phyloP scores from a whole-genome alignment of 2,797 vertebrate genomes.

The Sus cebifrons region DNA sequence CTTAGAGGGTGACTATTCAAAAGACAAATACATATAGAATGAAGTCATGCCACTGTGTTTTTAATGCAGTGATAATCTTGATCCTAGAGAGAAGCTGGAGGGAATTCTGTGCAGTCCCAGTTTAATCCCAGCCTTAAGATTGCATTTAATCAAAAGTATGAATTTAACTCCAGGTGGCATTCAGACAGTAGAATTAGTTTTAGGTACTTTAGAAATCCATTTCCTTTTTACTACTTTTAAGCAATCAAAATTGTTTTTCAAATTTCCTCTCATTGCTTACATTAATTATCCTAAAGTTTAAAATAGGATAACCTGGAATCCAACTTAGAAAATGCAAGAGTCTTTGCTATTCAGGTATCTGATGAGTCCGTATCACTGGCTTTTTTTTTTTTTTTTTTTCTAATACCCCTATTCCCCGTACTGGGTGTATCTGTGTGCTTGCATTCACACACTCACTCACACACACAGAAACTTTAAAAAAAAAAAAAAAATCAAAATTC shows the following conservation, averaged over 20 bases:
- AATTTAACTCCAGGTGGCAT: slow-evolving; percentile 68
- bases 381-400: slow-evolving; percentile 8
- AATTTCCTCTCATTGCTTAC: slow-evolving; percentile 66
- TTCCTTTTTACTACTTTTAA: slow-evolving; percentile 76
- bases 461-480: no score
- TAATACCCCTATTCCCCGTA: neutral
- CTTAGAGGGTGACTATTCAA: slow-evolving; percentile 71
- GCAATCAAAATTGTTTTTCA: slow-evolving; percentile 70
- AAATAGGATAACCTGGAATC: slow-evolving; percentile 53
- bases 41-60: slow-evolving; percentile 71
- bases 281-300: slow-evolving; percentile 57
- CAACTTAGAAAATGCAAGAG: slow-evolving; percentile 24
- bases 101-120: slow-evolving; percentile 47
- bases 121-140: slow-evolving; percentile 47
- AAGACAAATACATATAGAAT: slow-evolving; percentile 59
- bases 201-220: slow-evolving; percentile 65
- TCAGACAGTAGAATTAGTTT: slow-evolving; percentile 65
- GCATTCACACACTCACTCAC: fast-evolving
- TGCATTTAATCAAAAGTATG: slow-evolving; percentile 66
- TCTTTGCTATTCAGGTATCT: slow-evolving; percentile 51
- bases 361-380: neutral
- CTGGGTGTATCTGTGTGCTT: neutral
- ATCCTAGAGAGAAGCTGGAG: slow-evolving; percentile 70
- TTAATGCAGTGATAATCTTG: slow-evolving; percentile 55
- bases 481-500: no score